These are phyloP conservation scores for Peromyscus maniculatus DNA, from an alignment of 2,113 vertebrate genomes.

Conservation along the genomic window DNA sequence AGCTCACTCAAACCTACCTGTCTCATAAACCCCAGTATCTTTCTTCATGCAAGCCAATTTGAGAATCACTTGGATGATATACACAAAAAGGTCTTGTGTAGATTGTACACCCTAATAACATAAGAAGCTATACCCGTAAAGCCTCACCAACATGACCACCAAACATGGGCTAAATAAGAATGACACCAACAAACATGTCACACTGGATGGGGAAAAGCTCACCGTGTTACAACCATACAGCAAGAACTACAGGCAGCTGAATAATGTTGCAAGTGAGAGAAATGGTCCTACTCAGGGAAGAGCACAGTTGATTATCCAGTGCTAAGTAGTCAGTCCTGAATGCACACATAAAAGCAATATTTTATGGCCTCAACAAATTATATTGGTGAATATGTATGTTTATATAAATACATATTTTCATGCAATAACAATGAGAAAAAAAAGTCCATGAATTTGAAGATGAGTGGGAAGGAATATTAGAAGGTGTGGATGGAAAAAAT, in stretches of 20 bases:
- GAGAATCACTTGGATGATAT: neutral
- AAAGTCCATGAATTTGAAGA: neutral
- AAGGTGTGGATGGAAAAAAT: neutral
- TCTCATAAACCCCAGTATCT: neutral
- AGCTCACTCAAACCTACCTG: neutral
- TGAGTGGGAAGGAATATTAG: neutral
- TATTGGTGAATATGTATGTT: neutral
- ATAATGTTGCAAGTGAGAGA: neutral
- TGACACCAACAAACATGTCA: neutral
- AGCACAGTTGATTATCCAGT: neutral
- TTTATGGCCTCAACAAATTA: neutral
- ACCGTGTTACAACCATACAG: neutral
- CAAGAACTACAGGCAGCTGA: neutral
- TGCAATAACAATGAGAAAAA: neutral
- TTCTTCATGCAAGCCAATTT: neutral
- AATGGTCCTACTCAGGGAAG: neutral
- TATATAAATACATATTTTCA: neutral
- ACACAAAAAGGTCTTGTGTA: neutral
- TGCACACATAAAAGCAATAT: neutral
- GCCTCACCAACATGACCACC: neutral
- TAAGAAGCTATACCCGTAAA: neutral
- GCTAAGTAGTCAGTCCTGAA: neutral
- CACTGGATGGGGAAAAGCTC: neutral
- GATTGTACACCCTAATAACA: too few species aligned
- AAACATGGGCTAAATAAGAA: neutral